Evolutionary conservation across 2,113 vertebrate species (phyloP), one percentile per base, ranked within the genome.

Genomic region (Indicator maculatus): DNA sequence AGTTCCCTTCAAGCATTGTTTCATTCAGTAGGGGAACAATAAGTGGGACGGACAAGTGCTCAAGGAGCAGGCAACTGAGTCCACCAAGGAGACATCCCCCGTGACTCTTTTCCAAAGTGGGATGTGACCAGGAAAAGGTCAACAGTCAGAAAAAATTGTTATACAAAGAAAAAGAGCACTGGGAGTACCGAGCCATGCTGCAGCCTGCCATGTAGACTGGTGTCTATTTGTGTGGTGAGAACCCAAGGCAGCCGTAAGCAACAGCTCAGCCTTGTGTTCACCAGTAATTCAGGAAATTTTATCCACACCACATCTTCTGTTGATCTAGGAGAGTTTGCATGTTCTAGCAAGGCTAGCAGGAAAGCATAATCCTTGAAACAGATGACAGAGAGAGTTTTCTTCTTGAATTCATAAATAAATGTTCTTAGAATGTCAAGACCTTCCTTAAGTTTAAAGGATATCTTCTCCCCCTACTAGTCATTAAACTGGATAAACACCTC

Each of bases 231-330:
- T 63, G 33, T 8, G 21, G 9, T 45, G 30, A 75, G 59, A 88
- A 65, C 33, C 75, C 39, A 33, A 53, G 55, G 36, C 44, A 88
- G 58, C 23, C 58, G 33, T 44, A 66, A 92, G 59, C 23, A 78
- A 64, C 66, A 74, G 15, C 26, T 89, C 59, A 50, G 66, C 71
- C 41, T 38, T 59, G 16, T 66, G 36, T 36, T 89, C 39, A 69
- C n/a, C 50, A 59, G 45, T 76, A 92, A 83, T 79, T 82, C 59
- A 85, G 86, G 75, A 84, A 92, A 76, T 85, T 85, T 93, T 64
- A 38, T 52, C 74, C 24, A 75, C 60, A 41, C 44, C 70, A 65
- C 64, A 65, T 63, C 53, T 71, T 67, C 60, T 77, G 26, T 61
- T 70, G 17, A 13, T 47, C 41, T 80, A 31, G 41, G 41, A 83